These are phyloP conservation scores for Macrosteles quadrilineatus DNA, from an alignment of 1,140 invertebrate species.

Conservation along the genomic window DNA sequence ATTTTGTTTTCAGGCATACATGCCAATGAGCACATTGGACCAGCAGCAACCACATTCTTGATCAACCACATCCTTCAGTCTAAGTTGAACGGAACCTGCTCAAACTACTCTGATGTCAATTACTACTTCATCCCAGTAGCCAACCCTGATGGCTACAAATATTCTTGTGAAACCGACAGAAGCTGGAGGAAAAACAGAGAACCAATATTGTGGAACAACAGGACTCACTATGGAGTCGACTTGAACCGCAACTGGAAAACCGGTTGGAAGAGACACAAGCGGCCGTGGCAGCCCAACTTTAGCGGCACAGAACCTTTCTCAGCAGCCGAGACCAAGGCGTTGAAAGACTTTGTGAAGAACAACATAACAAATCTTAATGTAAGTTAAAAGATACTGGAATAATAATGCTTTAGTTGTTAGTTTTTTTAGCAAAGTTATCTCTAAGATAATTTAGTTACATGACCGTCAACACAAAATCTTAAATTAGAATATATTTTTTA, in stretches of 20 bases:
- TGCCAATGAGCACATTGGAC: slow-evolving; percentile 76
- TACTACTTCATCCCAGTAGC: slow-evolving; percentile 68
- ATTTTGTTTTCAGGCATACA: slow-evolving; percentile 59
- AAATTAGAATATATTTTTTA: no score
- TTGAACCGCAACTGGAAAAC: slow-evolving; percentile 71
- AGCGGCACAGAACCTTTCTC: slow-evolving; percentile 77
- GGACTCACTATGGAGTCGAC: slow-evolving; percentile 58
- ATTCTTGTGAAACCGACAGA: slow-evolving; percentile 63
- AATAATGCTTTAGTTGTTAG: no score
- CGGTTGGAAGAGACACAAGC: slow-evolving; percentile 61
- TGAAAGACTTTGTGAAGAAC: slow-evolving; percentile 38
- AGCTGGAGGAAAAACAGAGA: slow-evolving; percentile 70
- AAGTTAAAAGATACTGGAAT: no score
- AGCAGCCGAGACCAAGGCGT: slow-evolving; percentile 74
- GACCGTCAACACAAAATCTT: no score
- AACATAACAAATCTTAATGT: slow-evolving; percentile 48
- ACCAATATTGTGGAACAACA: not conserved
- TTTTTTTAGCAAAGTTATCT: no score
- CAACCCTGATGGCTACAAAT: slow-evolving; percentile 71
- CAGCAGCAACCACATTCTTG: slow-evolving; percentile 68
- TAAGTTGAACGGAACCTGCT: slow-evolving; percentile 43
- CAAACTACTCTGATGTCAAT: slow-evolving; percentile 58
- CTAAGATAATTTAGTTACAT: no score
- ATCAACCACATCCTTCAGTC: slow-evolving; percentile 60
- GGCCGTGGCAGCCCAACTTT: slow-evolving; percentile 78